Evolutionary conservation across 2,113 vertebrate species (phyloP), one percentile per base, ranked within the genome.

Genomic region (Oxyruncus cristatus): DNA sequence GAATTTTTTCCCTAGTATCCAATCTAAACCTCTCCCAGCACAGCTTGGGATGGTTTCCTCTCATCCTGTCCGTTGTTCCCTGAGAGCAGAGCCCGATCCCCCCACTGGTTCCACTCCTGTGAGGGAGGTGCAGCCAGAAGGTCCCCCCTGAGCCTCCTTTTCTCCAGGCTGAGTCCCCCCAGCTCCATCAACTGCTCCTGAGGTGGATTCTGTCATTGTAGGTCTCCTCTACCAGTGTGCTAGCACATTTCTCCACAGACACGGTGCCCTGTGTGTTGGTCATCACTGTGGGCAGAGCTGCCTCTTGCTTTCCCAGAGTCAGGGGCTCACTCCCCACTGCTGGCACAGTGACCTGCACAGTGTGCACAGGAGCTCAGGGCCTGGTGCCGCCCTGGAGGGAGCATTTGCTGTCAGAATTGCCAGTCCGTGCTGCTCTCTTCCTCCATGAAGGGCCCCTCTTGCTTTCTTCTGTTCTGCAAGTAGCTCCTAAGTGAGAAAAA

Each of bases 1-100:
- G 30, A 55, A 55, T 32, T 32, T 55, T 55, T 27, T 18, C 27
- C 39, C 10, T 9, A 4, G 3, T 4, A 24, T 26, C 2, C 17
- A 26, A 0, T 10, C 35, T 56, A 20, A 6, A 0, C 30, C n/a
- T 65, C 2, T 35, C 35, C 35, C 27, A 41, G 75, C 39, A 5
- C 56, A 63, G 19, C 66, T 9, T 41, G 75, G 55, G 65, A 28
- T 76, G 18, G 17, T 65, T 72, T 26, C 76, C 35, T 88, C 58
- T 42, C 2, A 30, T 79, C 42, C 49, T 72, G 66, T 63, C 66
- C 49, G 66, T 55, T 65, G 58, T 56, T 32, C 49, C 53, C 65
- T 53, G 65, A 2, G 10, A n/a, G 39, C 47, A 78, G 3, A 78
- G 33, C 85, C n/a, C 12, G 27, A 46, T n/a, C 15, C 17, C 39